Base-by-base conservation (phyloP, 1,140 invertebrate genomes). In the Orchestia grillus region DNA sequence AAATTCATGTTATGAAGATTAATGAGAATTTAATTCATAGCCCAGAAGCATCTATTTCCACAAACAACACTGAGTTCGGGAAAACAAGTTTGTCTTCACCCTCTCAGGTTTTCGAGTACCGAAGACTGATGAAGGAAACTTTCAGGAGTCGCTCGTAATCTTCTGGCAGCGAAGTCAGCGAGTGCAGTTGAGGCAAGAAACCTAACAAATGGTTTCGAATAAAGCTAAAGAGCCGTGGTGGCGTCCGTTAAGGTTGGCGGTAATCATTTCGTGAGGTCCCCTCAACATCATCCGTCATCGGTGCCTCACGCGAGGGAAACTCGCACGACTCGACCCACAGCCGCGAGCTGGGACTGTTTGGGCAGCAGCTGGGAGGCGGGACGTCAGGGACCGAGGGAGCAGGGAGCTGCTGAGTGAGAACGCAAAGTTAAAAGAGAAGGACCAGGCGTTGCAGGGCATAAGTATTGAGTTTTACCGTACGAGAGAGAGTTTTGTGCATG, bases 201-300 rank as follows among this genome's bases (percentile, higher is more conserved):
- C 92, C 44, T 94, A 94, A 94, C 92, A 94, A 94, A 94, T 94
- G 92, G 44, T 94, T 94, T 44, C 44, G 92, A 94, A 94, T 94
- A 94, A 94, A 94, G 92, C 92, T 94, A 94, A 94, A 94, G 92
- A 94, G 88, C 88, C 43, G 92, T 94, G 92, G 92, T 94, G 92
- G 92, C 92, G 92, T 94, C 44, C 92, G 92, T 94, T 45, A 94
- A 94, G 92, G 92, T 94, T 94, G 92, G 92, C 92, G 92, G 92
- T 94, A 94, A 94, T 94, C 92, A 94, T 94, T 94, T 94, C 92
- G 92, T 94, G 92, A 94, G 92, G 92, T 94, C 92, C 92, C 92
- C 92, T 94, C 43, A 44, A 94, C 92, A 94, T 94, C 92, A 94
- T 94, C 92, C 92, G 92, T 94, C 92, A 94, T 94, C 92, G 92